Evolutionary conservation across 2,113 vertebrate genomes (phyloP).

Genomic region (Peromyscus maniculatus): DNA sequence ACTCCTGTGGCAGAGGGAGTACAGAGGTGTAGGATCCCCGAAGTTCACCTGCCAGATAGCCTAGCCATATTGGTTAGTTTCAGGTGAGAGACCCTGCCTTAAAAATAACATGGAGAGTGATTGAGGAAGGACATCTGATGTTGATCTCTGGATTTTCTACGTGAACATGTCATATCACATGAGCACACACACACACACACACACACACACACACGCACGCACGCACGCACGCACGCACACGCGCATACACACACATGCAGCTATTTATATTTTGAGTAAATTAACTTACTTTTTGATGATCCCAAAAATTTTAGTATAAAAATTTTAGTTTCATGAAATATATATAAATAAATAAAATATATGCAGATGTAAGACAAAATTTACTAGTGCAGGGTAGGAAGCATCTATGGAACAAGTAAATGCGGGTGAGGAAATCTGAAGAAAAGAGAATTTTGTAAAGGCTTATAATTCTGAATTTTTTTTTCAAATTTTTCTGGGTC

Average conservation of each 20-base stretch:
- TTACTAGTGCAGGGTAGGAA: background rate
- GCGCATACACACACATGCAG: background rate
- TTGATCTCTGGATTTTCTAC: background rate
- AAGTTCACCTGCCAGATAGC: background rate
- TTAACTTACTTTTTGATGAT: slow-evolving; percentile 23
- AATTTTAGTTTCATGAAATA: background rate
- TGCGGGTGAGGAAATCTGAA: background rate
- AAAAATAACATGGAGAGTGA: background rate
- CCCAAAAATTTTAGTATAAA: background rate
- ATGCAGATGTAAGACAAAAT: background rate
- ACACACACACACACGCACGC: background rate
- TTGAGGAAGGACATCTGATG: background rate
- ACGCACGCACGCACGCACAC: background rate
- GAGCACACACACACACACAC: background rate
- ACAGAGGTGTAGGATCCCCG: too few species aligned
- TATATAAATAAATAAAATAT: background rate
- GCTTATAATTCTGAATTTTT: background rate
- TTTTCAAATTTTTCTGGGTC: background rate
- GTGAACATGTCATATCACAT: too few species aligned
- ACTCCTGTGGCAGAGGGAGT: background rate
- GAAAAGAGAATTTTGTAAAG: slow-evolving; percentile 8
- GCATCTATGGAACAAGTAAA: background rate
- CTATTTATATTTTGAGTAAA: slow-evolving; percentile 38
- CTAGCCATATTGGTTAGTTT: background rate
- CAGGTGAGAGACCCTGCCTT: background rate